These are phyloP conservation scores for Apaloderma vittatum DNA, from an alignment of 2,113 vertebrate species.

Conservation along the genomic window DNA sequence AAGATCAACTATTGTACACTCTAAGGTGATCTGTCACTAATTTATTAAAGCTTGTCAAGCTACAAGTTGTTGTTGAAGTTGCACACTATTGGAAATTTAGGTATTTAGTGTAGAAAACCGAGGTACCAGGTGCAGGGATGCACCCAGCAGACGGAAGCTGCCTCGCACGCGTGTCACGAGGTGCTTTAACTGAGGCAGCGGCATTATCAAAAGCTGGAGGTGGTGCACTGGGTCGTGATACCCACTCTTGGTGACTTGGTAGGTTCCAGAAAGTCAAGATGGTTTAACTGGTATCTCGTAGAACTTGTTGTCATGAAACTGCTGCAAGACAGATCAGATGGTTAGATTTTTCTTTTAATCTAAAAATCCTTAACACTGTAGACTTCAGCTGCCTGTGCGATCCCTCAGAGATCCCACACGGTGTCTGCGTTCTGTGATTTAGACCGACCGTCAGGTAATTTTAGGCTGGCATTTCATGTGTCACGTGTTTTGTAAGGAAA, in stretches of 20 bases:
- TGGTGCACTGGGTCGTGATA: rapidly evolving
- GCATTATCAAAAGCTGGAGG: background rate
- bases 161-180: background rate
- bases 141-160: background rate
- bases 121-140: background rate
- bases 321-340: background rate
- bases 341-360: background rate
- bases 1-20: background rate
- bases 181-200: background rate
- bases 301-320: background rate
- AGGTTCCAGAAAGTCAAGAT: background rate
- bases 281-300: background rate
- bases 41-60: background rate
- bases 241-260: background rate
- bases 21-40: background rate
- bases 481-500: background rate
- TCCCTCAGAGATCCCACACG: background rate
- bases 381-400: background rate
- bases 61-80: background rate
- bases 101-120: background rate
- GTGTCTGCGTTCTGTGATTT: background rate
- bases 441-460: background rate
- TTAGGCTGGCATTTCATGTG: background rate
- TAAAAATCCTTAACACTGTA: background rate
- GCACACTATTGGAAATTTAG: background rate